Evolutionary conservation across 2,797 vertebrate species (phyloP), one percentile per base, ranked within the genome.

Genomic region (Phrynocephalus guinanensis): DNA sequence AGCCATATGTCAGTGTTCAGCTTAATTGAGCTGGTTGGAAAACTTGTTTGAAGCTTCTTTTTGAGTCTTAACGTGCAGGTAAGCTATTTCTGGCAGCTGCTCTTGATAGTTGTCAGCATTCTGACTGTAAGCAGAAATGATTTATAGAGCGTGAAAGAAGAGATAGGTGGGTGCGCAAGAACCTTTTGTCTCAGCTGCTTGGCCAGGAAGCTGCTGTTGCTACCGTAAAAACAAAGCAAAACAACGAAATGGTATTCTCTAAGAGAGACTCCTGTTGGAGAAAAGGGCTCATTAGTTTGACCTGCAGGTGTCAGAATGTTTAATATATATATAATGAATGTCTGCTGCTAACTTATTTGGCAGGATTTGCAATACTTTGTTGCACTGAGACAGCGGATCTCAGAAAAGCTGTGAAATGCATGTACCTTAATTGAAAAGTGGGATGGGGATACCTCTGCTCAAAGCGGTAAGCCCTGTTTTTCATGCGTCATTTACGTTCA

Each of bases 371-470:
- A 78, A 82, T 84, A 88, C 60, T 7, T 48, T 89, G 10, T 83
- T 3, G 5, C 86, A 56, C 88, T 84, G 68, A 72, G 77, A 86
- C 70, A 83, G 22, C 10, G 38, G 87, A 86, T 82, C 86, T 52
- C 88, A 78, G 78, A 91, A 85, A 71, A 24, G 1, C 28, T 6
- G 86, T 80, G 86, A 90, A 88, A 76, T 26, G 73, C 90, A 26
- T n/a, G 44, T 30, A 7, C 50, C 2, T 1, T 90, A 88, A 67
- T 82, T 88, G 66, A 90, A 56, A 52, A 77, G 67, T 63, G 20
- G 6, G 72, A 81, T 10, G 81, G 26, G 68, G 87, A 44, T 7
- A 0, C 83, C 91, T 90, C 88, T 22, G 20, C 84, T 92, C 24
- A 71, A 67, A n/a, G 30, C 83, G 44, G 1, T 13, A 60, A 90